A percentile compares a stretch with the other conserved stretches of the same genome.
These are phyloP conservation scores for Heterochromis multidens DNA, from an alignment of 2,113 vertebrate species.

Conservation along the genomic window DNA sequence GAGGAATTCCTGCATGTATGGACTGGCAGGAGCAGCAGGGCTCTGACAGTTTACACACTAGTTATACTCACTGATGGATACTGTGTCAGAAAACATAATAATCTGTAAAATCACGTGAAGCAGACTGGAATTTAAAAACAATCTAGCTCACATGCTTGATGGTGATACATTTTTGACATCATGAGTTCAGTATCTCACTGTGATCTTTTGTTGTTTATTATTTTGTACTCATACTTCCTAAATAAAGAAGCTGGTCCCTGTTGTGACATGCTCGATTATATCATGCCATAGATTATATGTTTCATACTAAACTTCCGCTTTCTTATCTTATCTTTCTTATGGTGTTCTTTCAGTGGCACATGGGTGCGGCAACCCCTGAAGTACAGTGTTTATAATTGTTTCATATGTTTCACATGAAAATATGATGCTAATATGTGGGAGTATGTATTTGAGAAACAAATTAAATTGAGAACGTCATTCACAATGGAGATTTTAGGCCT, in stretches of 20 bases:
- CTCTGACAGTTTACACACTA: not conserved
- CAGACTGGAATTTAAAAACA: not conserved
- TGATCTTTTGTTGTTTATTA: not conserved
- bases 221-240: not conserved
- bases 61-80: not conserved
- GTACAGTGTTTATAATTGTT: not conserved
- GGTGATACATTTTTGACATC: not conserved
- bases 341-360: not conserved
- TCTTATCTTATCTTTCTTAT: not conserved
- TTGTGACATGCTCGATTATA: not conserved
- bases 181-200: not conserved
- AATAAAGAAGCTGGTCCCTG: not conserved
- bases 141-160: not conserved
- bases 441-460: not conserved
- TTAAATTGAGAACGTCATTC: not conserved
- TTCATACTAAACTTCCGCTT: not conserved
- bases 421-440: not conserved
- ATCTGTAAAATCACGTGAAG: not conserved
- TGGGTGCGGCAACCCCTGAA: not conserved
- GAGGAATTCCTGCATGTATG: constrained; percentile 54
- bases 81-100: not conserved
- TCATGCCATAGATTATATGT: not conserved
- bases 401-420: not conserved
- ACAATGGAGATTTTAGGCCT: not conserved
- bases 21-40: constrained; percentile 29